These are phyloP conservation scores for Cuculus canorus DNA, from an alignment of 2,797 vertebrate genomes.

Conservation along the genomic window DNA sequence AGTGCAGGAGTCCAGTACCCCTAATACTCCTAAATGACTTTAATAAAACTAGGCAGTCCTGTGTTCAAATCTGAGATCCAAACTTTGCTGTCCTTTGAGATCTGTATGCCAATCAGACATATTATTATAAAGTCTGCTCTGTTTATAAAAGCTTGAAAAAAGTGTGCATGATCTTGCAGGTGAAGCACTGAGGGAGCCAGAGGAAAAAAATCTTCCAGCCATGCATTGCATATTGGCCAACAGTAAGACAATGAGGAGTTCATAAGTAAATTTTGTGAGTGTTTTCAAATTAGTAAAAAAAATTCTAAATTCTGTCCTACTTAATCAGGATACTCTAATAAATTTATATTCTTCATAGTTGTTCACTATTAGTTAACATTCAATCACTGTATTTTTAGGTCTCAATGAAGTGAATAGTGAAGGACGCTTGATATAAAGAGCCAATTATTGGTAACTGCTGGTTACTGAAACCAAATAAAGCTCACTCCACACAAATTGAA, in stretches of 20 bases:
- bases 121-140: not conserved
- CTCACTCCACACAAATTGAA: not conserved
- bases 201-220: not conserved
- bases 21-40: not conserved
- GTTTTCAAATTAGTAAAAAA: not conserved
- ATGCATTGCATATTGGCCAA: not conserved
- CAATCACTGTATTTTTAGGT: not conserved
- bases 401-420: not conserved
- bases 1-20: not conserved
- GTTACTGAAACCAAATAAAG: slow-evolving; percentile 7
- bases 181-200: not conserved
- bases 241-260: not conserved
- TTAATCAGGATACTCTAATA: not conserved
- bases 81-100: not conserved
- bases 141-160: not conserved
- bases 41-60: not conserved
- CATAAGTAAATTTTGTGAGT: not conserved
- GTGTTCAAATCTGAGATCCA: not conserved
- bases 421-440: not conserved
- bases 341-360: not conserved
- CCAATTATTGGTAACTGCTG: not conserved
- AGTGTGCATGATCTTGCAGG: not conserved
- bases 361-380: not conserved
- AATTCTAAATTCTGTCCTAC: not conserved
- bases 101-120: not conserved